phyloP scores from a whole-genome alignment of 2,888 invertebrate species.

The Globia sparganii region DNA sequence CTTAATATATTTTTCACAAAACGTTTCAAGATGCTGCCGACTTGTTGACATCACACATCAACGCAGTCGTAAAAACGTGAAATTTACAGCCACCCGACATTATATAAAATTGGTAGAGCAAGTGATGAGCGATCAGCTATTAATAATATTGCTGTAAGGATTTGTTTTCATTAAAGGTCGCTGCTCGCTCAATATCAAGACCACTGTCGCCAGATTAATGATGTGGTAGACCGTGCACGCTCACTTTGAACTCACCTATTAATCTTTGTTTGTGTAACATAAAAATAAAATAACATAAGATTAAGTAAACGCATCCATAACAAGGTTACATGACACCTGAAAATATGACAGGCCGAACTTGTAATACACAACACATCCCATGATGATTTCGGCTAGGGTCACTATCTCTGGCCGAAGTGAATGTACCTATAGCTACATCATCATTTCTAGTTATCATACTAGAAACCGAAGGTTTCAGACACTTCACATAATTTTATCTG shows the following conservation, averaged over 20 bases:
- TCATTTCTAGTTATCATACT: background rate
- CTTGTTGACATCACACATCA: constrained; percentile 56
- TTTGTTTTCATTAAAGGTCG: background rate
- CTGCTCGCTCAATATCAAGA: background rate
- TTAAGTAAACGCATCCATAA: background rate
- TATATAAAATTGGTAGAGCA: constrained; percentile 31
- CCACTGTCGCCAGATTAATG: too few relatives aligned
- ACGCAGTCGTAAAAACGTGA: constrained; percentile 53
- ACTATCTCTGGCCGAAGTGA: background rate
- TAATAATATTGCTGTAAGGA: background rate
- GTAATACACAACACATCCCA: too few relatives aligned
- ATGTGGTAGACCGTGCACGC: background rate
- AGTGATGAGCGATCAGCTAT: constrained; percentile 26
- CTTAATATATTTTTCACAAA: constrained; percentile 50
- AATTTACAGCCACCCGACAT: constrained; percentile 45
- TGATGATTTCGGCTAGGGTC: background rate
- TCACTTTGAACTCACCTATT: background rate
- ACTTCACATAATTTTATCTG: background rate
- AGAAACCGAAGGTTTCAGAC: background rate
- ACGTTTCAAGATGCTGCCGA: constrained; percentile 37
- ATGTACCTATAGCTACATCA: background rate
- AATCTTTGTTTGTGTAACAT: background rate
- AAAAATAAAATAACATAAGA: too few relatives aligned
- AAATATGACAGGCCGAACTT: background rate
- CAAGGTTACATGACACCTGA: background rate